These are phyloP conservation scores for Sitta europaea DNA, from an alignment of 2,113 vertebrate genomes.

Conservation along the genomic window DNA sequence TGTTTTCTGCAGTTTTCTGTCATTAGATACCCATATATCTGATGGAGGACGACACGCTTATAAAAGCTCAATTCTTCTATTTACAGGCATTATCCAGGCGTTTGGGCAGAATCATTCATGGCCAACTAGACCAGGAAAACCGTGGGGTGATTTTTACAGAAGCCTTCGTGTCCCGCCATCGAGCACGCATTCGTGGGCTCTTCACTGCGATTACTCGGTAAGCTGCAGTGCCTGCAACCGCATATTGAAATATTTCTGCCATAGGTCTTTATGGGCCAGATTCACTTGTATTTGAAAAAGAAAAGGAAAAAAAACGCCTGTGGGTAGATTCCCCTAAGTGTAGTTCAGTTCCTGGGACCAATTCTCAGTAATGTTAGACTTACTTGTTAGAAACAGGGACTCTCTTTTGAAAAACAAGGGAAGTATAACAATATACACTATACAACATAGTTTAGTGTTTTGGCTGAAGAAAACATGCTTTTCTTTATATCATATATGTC, in stretches of 20 bases:
- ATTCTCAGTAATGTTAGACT: neutral
- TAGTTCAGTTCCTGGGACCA: neutral
- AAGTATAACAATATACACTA: neutral
- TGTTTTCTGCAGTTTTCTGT: neutral
- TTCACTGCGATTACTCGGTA: slow-evolving; percentile 94
- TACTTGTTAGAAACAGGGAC: neutral
- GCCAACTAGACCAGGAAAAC: slow-evolving; percentile 90
- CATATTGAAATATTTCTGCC: neutral
- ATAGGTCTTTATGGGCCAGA: neutral
- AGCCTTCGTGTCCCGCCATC: slow-evolving; percentile 89
- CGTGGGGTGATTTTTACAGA: slow-evolving; percentile 91
- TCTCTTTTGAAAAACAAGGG: neutral
- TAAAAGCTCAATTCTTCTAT: neutral
- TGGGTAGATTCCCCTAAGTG: neutral
- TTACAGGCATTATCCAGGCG: slow-evolving; percentile 83
- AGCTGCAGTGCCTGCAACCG: neutral
- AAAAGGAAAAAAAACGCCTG: neutral
- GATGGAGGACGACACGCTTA: neutral
- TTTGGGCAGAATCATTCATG: slow-evolving; percentile 86
- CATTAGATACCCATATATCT: neutral
- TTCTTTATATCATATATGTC: neutral
- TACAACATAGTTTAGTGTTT: neutral
- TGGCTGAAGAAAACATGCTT: neutral
- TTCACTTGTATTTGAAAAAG: neutral
- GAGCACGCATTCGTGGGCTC: slow-evolving; percentile 88